Conservation (phyloP, 1,140 invertebrate species). For the Matsumurasca onukii region DNA sequence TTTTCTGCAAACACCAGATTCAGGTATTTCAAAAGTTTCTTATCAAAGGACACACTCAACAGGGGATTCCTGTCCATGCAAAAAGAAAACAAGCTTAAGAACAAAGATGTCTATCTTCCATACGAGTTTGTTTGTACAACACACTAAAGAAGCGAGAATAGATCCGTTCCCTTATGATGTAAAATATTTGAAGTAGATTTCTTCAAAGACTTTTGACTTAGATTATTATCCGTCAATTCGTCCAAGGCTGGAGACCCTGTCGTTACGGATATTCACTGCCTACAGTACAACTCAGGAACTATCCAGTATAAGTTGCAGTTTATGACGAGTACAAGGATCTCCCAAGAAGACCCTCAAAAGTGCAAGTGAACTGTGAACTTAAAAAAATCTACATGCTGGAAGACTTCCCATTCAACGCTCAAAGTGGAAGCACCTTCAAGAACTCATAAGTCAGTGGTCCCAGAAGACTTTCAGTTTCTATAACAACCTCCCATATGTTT, state of each 20-base stretch:
- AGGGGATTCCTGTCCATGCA: constrained; percentile 47
- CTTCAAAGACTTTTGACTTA: constrained; percentile 27
- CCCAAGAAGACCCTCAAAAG: constrained; percentile 17
- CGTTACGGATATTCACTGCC: constrained; percentile 31
- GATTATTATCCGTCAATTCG: constrained; percentile 29
- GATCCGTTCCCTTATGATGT: constrained; percentile 24
- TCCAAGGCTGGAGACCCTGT: constrained; percentile 28
- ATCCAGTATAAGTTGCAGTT: constrained; percentile 39
- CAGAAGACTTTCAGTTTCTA: constrained; percentile 29
- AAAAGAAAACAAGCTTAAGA: constrained; percentile 39
- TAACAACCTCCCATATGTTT: constrained; percentile 29
- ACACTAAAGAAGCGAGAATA: constrained; percentile 34
- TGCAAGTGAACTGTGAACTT: neutral
- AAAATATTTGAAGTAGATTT: constrained; percentile 22
- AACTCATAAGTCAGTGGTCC: constrained; percentile 28
- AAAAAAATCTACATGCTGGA: constrained; percentile 9
- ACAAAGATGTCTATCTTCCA: constrained; percentile 28
- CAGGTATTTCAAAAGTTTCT: too few relatives aligned
- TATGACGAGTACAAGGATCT: constrained; percentile 30
- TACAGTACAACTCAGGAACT: constrained; percentile 35
- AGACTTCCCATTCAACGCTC: constrained; percentile 18
- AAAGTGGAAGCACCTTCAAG: constrained; percentile 33
- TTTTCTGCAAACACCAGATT: too few relatives aligned
- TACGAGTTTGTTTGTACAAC: constrained; percentile 36
- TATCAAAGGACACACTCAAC: too few relatives aligned